phyloP scores from a whole-genome alignment of 2,113 vertebrate species.

The Hymenochirus boettgeri region DNA sequence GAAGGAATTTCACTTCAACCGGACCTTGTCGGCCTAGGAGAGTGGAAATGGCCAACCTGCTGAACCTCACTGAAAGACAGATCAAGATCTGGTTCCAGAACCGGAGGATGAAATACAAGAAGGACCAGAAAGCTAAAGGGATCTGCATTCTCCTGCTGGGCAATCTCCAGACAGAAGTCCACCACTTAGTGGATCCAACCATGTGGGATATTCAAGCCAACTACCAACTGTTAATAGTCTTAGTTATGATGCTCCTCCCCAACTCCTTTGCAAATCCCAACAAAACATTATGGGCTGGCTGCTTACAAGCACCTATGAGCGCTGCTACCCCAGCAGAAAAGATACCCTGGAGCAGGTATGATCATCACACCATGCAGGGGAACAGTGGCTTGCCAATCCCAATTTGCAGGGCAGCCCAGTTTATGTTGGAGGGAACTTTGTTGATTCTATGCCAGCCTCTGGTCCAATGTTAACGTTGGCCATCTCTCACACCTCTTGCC shows the following conservation, averaged over 20 bases:
- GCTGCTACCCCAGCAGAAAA: constrained; percentile 96
- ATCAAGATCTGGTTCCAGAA: constrained; percentile 99
- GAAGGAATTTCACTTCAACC: constrained; percentile 99
- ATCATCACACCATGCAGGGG: constrained; percentile 91
- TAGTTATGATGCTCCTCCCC: constrained; percentile 92
- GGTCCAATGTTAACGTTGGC: constrained; percentile 97
- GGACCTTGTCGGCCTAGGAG: constrained; percentile 92
- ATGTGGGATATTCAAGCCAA: constrained; percentile 90
- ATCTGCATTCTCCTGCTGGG: constrained; percentile 92
- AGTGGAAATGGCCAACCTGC: constrained; percentile 96
- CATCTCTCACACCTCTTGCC: constrained; percentile 97
- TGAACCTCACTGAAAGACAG: constrained; percentile 96
- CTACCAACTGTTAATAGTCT: constrained; percentile 83
- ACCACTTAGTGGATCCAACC: constrained; percentile 82
- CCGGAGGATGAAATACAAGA: constrained; percentile 98
- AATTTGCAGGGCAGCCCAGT: constrained; percentile 97
- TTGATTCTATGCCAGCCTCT: constrained; percentile 98
- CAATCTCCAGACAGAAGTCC: constrained; percentile 97
- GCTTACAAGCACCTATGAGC: constrained; percentile 94
- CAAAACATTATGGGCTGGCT: constrained; percentile 97
- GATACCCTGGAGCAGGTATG: constrained; percentile 90
- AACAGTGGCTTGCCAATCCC: constrained; percentile 85
- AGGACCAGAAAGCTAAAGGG: constrained; percentile 98
- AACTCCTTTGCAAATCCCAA: constrained; percentile 94
- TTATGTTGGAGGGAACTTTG: constrained; percentile 96